Conservation (phyloP, 2,113 vertebrate genomes). For the Notarius quadriscutis region DNA sequence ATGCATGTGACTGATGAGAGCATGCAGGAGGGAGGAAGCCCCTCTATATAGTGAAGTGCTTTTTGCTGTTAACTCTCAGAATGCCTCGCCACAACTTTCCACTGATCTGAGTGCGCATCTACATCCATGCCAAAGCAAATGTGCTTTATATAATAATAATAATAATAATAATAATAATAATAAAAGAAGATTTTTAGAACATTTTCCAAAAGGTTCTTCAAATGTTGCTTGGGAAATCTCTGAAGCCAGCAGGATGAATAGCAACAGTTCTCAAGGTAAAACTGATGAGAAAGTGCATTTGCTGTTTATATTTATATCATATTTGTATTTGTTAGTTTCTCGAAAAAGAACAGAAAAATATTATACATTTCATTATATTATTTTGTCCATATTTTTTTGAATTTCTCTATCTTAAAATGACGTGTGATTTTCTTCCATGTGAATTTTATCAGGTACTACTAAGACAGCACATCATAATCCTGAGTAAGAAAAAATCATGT, state of each 20-base stretch:
- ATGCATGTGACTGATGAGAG: not conserved
- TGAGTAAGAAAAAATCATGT: not conserved
- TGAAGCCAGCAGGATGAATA: slow-evolving; percentile 1
- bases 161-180: not conserved
- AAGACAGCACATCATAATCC: too few relatives aligned
- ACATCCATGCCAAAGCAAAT: not conserved
- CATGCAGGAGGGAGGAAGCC: slow-evolving; percentile 14
- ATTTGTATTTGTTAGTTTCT: not conserved
- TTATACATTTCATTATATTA: not conserved
- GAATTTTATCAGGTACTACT: not conserved
- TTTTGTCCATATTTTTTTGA: not conserved
- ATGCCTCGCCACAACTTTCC: slow-evolving; percentile 36
- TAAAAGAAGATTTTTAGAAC: not conserved
- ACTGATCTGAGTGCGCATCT: slow-evolving; percentile 7
- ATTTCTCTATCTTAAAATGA: not conserved
- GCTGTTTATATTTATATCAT: not conserved
- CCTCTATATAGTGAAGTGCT: not conserved
- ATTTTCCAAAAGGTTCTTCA: not conserved
- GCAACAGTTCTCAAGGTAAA: accelerated
- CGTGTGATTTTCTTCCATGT: not conserved
- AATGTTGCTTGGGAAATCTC: not conserved
- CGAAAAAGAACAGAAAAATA: not conserved
- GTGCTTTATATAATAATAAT: not conserved
- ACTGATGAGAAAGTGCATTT: not conserved
- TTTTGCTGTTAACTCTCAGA: slow-evolving; percentile 6